Base-by-base conservation (phyloP, 2,797 vertebrate species). In the Pelochelys cantorii region DNA sequence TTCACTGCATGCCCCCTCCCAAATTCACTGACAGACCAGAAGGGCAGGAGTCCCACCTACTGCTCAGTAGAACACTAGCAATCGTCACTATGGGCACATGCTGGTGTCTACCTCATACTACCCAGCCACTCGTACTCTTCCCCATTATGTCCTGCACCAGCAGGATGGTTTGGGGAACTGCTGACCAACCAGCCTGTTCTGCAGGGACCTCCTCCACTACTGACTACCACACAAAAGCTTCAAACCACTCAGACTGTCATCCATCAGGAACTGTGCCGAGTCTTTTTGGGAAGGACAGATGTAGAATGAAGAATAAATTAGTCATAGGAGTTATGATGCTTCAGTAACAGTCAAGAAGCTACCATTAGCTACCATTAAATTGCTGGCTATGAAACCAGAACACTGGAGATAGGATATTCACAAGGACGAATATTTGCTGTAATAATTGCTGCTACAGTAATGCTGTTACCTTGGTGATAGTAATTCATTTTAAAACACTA, bases 61-160 rank as follows among this genome's bases (percentile, higher is more conserved):
- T 12, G 65, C 78, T 88, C 27, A 20, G 17, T 60, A 31, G 31
- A 52, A 54, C 27, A 65, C 1, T 11, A 18, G 80, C 37, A 0
- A 42, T 56, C 17, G 34, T 53, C 53, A 0, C 10, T 13, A 1
- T 29, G 34, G 68, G 10, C 0, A 37, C 20, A 23, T 71, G 68
- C 68, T 37, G 20, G 65, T 71, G 34, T 22, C 20, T 71, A 23
- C 34, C 34, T 71, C 18, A 4, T 11, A 11, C 27, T 25, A n/a
- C 0, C 1, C 7, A 10, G 31, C 74, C 15, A 10, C 2, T 68
- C 0, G 5, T 4, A 11, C 20, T 31, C 18, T 34, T 79, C 68
- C 54, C 68, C 37, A 20, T 34, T 77, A 42, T 29, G 42, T 48
- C 4, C 74, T 17, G 42, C 42, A 71, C 25, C 23, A 34, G 88